These are phyloP conservation scores for Gallinago nigripennis DNA, from an alignment of 2,797 vertebrate species.

Conservation along the genomic window DNA sequence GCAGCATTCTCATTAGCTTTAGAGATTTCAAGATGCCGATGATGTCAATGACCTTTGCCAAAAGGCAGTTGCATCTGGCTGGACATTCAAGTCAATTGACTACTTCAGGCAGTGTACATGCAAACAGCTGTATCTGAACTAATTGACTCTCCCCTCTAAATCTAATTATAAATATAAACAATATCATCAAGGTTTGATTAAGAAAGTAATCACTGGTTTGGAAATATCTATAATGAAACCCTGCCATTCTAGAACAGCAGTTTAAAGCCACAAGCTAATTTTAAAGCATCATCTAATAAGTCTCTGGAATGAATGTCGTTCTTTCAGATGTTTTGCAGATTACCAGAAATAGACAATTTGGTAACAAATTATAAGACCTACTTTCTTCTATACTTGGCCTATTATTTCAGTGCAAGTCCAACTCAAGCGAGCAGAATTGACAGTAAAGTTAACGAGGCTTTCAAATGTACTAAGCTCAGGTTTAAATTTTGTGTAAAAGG, in stretches of 20 bases:
- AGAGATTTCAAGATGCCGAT: neutral
- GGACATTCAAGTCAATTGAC: neutral
- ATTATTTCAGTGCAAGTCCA: neutral
- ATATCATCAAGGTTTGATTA: neutral
- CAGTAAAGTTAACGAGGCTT: neutral
- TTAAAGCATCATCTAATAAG: neutral
- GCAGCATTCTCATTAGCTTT: neutral
- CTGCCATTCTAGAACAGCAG: neutral
- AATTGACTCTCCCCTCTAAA: neutral
- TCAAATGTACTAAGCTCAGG: neutral
- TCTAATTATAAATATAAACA: constrained; percentile 12
- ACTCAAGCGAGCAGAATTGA: neutral
- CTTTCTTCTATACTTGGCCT: neutral
- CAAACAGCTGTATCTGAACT: neutral
- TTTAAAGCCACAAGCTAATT: neutral
- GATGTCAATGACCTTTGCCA: neutral
- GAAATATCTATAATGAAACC: constrained; percentile 4
- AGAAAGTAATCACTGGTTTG: neutral
- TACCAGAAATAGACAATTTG: neutral
- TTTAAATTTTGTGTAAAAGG: neutral
- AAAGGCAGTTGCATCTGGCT: neutral
- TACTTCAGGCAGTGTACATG: neutral
- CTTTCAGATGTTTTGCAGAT: neutral
- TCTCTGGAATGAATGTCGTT: neutral
- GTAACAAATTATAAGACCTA: neutral